These are phyloP conservation scores for Drosophila ohnishii DNA, from an alignment of 1,140 invertebrate species.

Conservation along the genomic window DNA sequence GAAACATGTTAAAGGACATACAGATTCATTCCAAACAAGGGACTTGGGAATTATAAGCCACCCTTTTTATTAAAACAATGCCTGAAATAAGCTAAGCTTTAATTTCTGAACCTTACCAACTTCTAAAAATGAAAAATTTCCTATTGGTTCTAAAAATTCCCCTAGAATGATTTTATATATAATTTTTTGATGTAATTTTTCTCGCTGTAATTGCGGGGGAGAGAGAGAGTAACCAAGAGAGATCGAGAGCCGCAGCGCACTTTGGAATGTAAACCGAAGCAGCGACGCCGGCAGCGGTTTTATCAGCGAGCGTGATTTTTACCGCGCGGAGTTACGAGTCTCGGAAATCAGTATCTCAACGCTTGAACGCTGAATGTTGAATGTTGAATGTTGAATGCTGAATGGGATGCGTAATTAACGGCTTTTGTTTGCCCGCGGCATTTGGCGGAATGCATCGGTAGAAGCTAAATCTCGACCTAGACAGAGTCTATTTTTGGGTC, in stretches of 20 bases:
- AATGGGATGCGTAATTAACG: slow-evolving; percentile 77
- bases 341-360: slow-evolving; percentile 4
- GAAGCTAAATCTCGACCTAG: slow-evolving; percentile 25
- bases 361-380: slow-evolving; percentile 19
- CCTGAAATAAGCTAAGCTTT: neutral
- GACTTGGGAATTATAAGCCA: neutral
- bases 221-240: neutral
- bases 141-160: no score
- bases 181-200: neutral
- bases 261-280: slow-evolving; percentile 76
- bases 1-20: neutral
- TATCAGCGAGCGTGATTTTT: slow-evolving; percentile 61
- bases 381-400: slow-evolving; percentile 44
- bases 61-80: no score
- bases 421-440: slow-evolving; percentile 4
- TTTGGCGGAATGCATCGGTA: slow-evolving; percentile 11
- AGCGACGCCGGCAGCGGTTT: slow-evolving; percentile 42
- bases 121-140: neutral
- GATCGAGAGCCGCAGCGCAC: slow-evolving; percentile 30
- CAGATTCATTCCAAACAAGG: neutral
- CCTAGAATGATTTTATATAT: neutral
- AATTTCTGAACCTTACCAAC: neutral
- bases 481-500: slow-evolving; percentile 63
- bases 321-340: slow-evolving; percentile 30
- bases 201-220: neutral